Conservation (phyloP, 2,113 vertebrate genomes). For the Proteles cristata region DNA sequence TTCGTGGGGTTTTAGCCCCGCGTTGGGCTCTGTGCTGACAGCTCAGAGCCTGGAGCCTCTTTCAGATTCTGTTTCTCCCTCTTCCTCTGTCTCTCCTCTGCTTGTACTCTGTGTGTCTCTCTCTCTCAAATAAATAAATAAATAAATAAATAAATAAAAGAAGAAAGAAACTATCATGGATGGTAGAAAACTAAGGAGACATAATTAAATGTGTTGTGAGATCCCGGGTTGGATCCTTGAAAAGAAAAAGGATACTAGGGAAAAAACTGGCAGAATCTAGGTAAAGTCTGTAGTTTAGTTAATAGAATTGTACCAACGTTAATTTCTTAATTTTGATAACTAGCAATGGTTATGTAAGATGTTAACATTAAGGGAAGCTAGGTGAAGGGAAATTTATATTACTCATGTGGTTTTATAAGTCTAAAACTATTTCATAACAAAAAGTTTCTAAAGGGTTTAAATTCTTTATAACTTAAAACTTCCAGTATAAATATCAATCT, state of each 20-base stretch:
- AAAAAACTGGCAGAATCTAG: neutral
- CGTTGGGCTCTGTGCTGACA: no score
- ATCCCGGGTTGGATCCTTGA: neutral
- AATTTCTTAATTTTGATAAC: no score
- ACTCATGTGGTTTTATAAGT: neutral
- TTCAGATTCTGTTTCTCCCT: no score
- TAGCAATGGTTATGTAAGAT: neutral
- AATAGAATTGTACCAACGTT: no score
- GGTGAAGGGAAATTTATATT: neutral
- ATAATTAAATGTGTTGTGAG: neutral
- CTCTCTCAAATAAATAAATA: no score
- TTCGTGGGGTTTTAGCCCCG: no score
- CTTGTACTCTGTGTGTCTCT: no score
- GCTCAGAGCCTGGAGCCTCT: no score
- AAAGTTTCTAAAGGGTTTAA: neutral
- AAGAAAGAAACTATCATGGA: neutral
- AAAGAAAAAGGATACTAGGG: neutral
- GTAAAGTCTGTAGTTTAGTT: neutral
- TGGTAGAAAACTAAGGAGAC: neutral
- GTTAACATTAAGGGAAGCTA: neutral
- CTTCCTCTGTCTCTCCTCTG: no score
- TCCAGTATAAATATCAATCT: neutral
- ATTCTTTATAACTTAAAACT: slow-evolving; percentile 1
- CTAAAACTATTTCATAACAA: slow-evolving; percentile 19
- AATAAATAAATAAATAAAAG: no score